Evolutionary conservation across 2,113 vertebrate genomes (phyloP).

Genomic region (Rhabdomys dilectus): DNA sequence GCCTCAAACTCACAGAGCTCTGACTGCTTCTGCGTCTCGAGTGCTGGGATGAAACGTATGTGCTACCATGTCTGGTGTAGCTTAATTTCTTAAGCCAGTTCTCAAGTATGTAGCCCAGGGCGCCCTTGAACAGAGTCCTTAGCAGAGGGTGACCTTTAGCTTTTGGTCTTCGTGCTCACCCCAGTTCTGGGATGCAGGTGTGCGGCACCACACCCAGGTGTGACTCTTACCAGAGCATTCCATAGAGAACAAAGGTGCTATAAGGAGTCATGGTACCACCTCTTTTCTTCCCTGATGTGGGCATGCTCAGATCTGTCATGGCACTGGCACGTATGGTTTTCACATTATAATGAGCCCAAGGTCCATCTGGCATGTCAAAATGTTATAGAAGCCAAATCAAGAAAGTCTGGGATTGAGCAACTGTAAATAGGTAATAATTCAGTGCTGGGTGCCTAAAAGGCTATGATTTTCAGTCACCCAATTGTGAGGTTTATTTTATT

Average conservation of each 20-base stretch:
- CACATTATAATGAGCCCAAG: not conserved
- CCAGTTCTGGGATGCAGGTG: too few species aligned
- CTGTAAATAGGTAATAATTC: too few species aligned
- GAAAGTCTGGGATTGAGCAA: not conserved
- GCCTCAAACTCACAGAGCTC: not conserved
- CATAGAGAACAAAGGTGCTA: not conserved
- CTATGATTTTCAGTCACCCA: too few species aligned
- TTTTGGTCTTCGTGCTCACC: not conserved
- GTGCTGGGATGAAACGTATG: not conserved
- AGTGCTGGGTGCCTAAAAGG: too few species aligned
- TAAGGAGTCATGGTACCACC: too few species aligned
- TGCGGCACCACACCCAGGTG: not conserved
- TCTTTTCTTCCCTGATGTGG: not conserved
- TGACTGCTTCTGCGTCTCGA: not conserved
- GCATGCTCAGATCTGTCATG: not conserved
- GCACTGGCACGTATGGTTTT: not conserved
- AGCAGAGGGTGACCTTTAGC: not conserved
- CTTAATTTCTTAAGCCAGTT: not conserved
- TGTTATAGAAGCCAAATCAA: not conserved
- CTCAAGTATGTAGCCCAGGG: not conserved
- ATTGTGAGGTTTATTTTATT: too few species aligned
- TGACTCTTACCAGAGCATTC: not conserved
- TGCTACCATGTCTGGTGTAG: not conserved
- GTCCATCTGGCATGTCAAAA: not conserved
- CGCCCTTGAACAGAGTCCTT: not conserved